Base-by-base conservation (phyloP, 2,797 vertebrate species). In the Tamandua tetradactyla region DNA sequence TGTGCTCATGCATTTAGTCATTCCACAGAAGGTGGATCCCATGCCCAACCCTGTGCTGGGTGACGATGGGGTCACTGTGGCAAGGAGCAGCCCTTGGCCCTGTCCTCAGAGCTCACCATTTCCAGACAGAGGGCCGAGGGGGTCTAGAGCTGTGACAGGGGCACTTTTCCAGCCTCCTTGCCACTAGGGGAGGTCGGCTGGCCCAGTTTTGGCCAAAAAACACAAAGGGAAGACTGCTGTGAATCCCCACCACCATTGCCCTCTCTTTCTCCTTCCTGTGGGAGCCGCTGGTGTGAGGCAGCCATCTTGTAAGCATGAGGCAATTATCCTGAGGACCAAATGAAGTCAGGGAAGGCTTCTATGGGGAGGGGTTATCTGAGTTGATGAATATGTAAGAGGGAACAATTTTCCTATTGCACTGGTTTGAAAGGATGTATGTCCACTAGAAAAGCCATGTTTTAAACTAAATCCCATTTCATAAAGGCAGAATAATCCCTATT, bases 51-150 rank as follows among this genome's bases (percentile, higher is more conserved):
- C 27, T 8, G 64, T 9, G 14, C 42, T 3, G 35, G 61, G 37
- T 0, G 0, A 59, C 6, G 2, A 40, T 20, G 30, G 18, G 17
- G 82, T 37, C 72, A 64, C 64, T 0, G 0, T 2, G 27, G 49
- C 7, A n/a, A 62, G 40, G 52, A 86, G 11, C 2, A 17, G 37
- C 35, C 47, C 30, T 27, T 7, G n/a, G 61, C 32, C 37, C 62
- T 4, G 5, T 20, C 52, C 66, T 64, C 62, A 22, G 30, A 27
- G 59, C 20, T 55, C 55, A 35, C 14, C 2, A 32, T 13, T 35
- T 75, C 85, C 25, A 12, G 47, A 9, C 40, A 17, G 23, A 30
- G 32, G 8, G n/a, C 15, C 52, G 18, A 55, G 52, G 22, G 55
- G 55, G 11, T 42, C 0, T 1, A 10, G 23, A 10, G n/a, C 84